Percentiles rank a stretch among this genome's conserved stretches.
Conservation (phyloP, 2,113 vertebrate genomes). For the Hydropotes inermis region DNA sequence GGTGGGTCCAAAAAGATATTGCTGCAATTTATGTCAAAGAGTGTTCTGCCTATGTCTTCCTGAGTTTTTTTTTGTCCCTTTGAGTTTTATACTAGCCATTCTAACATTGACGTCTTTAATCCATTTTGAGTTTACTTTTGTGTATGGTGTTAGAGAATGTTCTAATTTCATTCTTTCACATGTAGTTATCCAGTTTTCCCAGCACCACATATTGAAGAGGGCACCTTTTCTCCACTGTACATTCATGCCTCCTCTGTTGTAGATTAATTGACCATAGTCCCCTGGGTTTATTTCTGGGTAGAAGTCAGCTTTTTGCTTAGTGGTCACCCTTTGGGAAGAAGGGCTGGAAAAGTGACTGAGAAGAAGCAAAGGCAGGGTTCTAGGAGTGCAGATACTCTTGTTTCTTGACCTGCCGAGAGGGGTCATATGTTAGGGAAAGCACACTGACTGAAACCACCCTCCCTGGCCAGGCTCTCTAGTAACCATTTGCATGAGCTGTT, state of each 20-base stretch:
- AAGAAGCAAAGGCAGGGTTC: neutral
- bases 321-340: neutral
- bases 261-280: neutral
- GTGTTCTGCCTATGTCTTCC: neutral
- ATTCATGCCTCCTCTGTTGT: neutral
- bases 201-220: neutral
- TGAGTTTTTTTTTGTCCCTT: neutral
- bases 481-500: neutral
- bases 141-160: neutral
- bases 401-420: neutral
- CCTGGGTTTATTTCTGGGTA: neutral
- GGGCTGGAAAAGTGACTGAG: neutral
- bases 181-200: neutral
- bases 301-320: neutral
- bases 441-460: neutral
- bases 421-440: neutral
- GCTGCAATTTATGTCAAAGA: neutral
- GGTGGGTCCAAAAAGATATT: neutral
- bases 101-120: neutral
- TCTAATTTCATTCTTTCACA: neutral
- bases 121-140: neutral
- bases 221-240: neutral
- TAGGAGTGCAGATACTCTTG: neutral
- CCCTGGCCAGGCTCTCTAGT: neutral
- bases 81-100: neutral